Evolutionary conservation across 2,113 vertebrate species (phyloP).

Genomic region (Pelecanoides urinatrix): DNA sequence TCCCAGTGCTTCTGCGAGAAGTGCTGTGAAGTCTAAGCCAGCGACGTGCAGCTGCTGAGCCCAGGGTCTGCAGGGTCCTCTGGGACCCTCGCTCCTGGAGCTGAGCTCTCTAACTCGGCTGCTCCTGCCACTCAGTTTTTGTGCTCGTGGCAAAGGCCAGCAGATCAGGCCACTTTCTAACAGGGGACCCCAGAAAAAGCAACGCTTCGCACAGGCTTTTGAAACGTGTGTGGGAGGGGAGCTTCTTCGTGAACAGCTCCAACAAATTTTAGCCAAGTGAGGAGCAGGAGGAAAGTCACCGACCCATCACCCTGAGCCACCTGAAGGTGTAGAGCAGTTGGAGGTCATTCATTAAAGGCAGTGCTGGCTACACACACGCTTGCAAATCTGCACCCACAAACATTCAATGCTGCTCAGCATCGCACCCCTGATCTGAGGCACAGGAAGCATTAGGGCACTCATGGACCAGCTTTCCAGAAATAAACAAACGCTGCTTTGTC

Average conservation of each 20-base stretch:
- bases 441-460: background rate
- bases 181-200: background rate
- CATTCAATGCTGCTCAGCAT: background rate
- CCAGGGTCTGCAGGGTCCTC: fast-evolving
- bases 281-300: background rate
- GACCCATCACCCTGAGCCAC: background rate
- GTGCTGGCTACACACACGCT: background rate
- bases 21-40: background rate
- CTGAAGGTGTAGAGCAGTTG: background rate
- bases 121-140: background rate
- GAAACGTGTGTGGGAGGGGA: background rate
- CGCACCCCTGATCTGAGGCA: fast-evolving
- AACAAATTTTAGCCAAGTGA: background rate
- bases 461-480: conserved; percentile 18
- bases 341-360: background rate
- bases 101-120: background rate
- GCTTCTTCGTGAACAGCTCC: background rate
- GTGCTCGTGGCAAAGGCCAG: background rate
- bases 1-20: background rate
- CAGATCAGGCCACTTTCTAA: background rate
- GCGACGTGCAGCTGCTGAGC: background rate
- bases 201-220: background rate
- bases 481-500: conserved; percentile 40
- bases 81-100: background rate
- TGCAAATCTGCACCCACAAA: background rate